These are phyloP conservation scores for Hyperoplus immaculatus DNA, from an alignment of 2,797 vertebrate genomes.

Conservation along the genomic window DNA sequence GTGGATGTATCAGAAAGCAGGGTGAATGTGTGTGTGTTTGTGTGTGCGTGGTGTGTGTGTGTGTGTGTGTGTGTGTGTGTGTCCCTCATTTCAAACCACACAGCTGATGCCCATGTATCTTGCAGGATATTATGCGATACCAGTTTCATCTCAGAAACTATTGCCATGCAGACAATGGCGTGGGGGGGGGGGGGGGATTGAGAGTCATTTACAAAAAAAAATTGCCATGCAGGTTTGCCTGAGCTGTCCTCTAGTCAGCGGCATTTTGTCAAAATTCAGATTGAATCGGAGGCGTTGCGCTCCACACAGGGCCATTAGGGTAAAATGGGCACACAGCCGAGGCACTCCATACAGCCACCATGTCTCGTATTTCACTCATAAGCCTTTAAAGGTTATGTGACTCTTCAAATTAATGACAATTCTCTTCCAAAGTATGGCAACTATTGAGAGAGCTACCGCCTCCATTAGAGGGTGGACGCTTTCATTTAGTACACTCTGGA, in stretches of 20 bases:
- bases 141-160: slow-evolving; percentile 57
- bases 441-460: slow-evolving; percentile 40
- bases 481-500: slow-evolving; percentile 52
- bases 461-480: slow-evolving; percentile 30
- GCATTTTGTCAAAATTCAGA: slow-evolving; percentile 76
- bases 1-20: slow-evolving; percentile 67
- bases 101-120: slow-evolving; percentile 77
- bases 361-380: slow-evolving; percentile 52
- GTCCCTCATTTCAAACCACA: slow-evolving; percentile 74
- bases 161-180: slow-evolving; percentile 76
- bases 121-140: slow-evolving; percentile 73
- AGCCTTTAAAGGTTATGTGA: slow-evolving; percentile 61
- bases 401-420: slow-evolving; percentile 65
- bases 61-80: slow-evolving; percentile 21
- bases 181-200: slow-evolving; percentile 62
- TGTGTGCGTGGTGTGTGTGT: slow-evolving; percentile 44
- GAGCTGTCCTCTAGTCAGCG: slow-evolving; percentile 70
- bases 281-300: slow-evolving; percentile 73
- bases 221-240: slow-evolving; percentile 72
- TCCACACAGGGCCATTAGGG: slow-evolving; percentile 64
- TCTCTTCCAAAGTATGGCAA: slow-evolving; percentile 50
- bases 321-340: slow-evolving; percentile 45
- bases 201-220: slow-evolving; percentile 66
- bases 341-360: slow-evolving; percentile 42
- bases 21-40: slow-evolving; percentile 56